Percentiles rank a stretch among this genome's conserved stretches.
phyloP scores from a whole-genome alignment of 2,888 invertebrate genomes.

The Barypeithes pellucidus region DNA sequence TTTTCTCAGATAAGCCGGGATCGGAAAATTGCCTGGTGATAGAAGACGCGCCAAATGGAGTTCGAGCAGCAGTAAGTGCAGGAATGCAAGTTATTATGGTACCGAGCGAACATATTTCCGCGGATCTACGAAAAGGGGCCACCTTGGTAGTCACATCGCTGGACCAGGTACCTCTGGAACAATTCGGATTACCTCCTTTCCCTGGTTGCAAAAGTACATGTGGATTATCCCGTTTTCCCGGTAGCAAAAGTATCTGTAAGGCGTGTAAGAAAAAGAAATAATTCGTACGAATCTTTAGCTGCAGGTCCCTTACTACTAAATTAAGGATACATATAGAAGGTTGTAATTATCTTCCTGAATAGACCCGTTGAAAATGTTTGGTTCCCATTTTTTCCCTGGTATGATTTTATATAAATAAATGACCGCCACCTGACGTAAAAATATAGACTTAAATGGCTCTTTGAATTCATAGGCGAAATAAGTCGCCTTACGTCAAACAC shows the following conservation, averaged over 20 bases:
- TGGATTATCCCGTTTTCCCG: slow-evolving; percentile 73
- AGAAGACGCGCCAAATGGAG: slow-evolving; percentile 94
- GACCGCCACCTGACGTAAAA: too few species aligned
- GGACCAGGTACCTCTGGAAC: slow-evolving; percentile 85
- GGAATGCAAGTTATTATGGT: slow-evolving; percentile 92
- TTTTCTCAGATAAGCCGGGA: slow-evolving; percentile 73
- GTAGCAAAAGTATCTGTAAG: background rate
- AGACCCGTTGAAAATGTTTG: too few species aligned
- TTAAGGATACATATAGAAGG: too few species aligned
- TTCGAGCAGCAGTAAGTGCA: slow-evolving; percentile 83
- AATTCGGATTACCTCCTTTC: slow-evolving; percentile 87
- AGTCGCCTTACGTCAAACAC: too few species aligned
- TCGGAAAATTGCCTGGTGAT: slow-evolving; percentile 85
- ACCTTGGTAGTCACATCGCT: slow-evolving; percentile 82
- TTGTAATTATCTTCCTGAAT: too few species aligned
- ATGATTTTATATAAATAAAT: too few species aligned
- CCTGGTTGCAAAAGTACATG: background rate
- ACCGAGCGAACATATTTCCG: slow-evolving; percentile 75
- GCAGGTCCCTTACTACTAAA: too few species aligned
- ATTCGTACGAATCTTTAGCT: too few species aligned
- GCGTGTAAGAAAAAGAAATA: too few species aligned
- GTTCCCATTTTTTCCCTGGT: too few species aligned
- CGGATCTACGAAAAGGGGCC: slow-evolving; percentile 74
- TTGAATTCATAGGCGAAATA: too few species aligned
- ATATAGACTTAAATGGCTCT: too few species aligned